A percentile compares a stretch with the other conserved stretches of the same genome.
Evolutionary conservation across 2,113 vertebrate species (phyloP).

Genomic region (Morone saxatilis): DNA sequence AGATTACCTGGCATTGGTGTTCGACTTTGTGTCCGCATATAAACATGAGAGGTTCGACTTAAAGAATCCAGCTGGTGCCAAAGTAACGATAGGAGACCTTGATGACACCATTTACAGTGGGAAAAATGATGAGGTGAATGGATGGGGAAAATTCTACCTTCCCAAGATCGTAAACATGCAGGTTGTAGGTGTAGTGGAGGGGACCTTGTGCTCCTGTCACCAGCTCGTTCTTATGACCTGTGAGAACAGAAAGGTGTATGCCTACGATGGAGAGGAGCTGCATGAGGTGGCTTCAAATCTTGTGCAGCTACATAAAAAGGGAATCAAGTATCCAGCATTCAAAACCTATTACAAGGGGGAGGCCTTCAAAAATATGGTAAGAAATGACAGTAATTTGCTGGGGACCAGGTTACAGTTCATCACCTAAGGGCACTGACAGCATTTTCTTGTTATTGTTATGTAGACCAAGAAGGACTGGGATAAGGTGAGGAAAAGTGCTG

Average conservation of each 20-base stretch:
- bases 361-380: constrained; percentile 61
- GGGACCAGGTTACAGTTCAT: background rate
- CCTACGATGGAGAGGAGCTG: constrained; percentile 57
- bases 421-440: background rate
- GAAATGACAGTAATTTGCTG: background rate
- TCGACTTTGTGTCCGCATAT: accelerated
- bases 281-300: constrained; percentile 44
- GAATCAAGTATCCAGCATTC: constrained; percentile 45
- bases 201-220: background rate
- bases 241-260: constrained; percentile 45
- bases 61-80: background rate
- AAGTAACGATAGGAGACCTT: background rate
- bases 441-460: background rate
- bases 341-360: constrained; percentile 46
- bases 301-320: accelerated
- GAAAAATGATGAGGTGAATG: background rate
- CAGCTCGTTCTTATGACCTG: constrained; percentile 67
- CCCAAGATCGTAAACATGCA: constrained; percentile 17
- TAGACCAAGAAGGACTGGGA: constrained; percentile 23
- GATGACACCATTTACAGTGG: constrained; percentile 40
- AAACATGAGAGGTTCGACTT: accelerated
- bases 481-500: background rate
- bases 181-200: constrained; percentile 53
- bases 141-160: constrained; percentile 66
- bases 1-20: accelerated